Evolutionary conservation across 37 sponge, comb jelly and placozoan genomes (phyloP).

Genomic region (Agelas oroides): DNA sequence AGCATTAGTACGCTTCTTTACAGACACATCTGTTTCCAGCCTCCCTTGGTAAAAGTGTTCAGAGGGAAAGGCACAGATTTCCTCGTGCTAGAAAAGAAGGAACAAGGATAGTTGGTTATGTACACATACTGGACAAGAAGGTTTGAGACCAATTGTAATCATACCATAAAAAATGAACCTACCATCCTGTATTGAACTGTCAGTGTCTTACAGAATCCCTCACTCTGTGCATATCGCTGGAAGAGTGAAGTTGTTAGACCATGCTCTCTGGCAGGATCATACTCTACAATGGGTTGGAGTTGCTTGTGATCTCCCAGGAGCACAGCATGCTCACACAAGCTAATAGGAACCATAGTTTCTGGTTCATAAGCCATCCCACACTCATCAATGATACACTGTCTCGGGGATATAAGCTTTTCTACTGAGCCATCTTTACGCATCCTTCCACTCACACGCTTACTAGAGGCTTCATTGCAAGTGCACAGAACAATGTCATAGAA

Average conservation of each 20-base stretch:
- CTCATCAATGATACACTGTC: slow-evolving; percentile 82
- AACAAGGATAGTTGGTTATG: neutral
- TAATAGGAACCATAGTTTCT: slow-evolving; percentile 71
- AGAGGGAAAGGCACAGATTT: slow-evolving; percentile 71
- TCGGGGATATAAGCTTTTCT: no score
- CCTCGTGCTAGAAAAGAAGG: slow-evolving; percentile 53
- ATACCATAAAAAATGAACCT: no score
- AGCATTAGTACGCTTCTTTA: slow-evolving; percentile 21
- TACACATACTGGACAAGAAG: neutral
- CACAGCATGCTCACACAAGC: slow-evolving; percentile 70
- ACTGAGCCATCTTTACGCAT: neutral
- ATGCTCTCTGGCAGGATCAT: slow-evolving; percentile 48
- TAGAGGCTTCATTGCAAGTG: slow-evolving; percentile 74
- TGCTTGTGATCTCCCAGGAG: slow-evolving; percentile 84
- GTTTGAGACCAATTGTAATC: no score
- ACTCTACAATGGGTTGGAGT: slow-evolving; percentile 68
- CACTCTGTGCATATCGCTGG: slow-evolving; percentile 59
- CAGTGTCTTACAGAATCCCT: neutral
- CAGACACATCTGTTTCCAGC: slow-evolving; percentile 45
- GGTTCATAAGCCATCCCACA: slow-evolving; percentile 84
- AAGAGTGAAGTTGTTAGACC: slow-evolving; percentile 75
- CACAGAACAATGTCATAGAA: slow-evolving; percentile 65
- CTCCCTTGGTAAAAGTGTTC: slow-evolving; percentile 61
- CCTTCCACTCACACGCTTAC: slow-evolving; percentile 26
- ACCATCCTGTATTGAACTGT: slow-evolving; percentile 81